Conservation (phyloP, 2,113 vertebrate genomes). For the Antechinus stuartii region DNA sequence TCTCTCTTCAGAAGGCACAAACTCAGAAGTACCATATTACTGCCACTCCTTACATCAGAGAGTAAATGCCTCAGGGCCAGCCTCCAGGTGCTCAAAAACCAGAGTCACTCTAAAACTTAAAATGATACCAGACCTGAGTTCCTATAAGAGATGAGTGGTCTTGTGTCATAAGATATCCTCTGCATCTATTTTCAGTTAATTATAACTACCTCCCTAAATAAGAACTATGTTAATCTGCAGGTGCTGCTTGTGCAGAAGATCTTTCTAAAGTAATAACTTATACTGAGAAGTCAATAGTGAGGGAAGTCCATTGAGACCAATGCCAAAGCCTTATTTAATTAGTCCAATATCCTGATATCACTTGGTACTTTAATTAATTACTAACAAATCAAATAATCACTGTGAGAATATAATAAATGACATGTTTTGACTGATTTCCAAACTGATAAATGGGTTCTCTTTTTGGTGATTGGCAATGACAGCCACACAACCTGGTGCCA, state of each 20-base stretch:
- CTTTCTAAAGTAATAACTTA: conserved; percentile 64
- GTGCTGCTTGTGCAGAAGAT: conserved; percentile 67
- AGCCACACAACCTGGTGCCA: not conserved
- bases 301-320: conserved; percentile 25
- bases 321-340: conserved; percentile 27
- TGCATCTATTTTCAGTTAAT: conserved; percentile 70
- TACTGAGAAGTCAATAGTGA: conserved; percentile 27
- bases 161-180: conserved; percentile 36
- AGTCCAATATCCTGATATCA: conserved; percentile 35
- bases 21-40: not conserved
- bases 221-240: conserved; percentile 72
- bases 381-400: conserved; percentile 54
- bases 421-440: conserved; percentile 69
- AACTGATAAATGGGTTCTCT: conserved; percentile 66
- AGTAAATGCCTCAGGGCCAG: not conserved
- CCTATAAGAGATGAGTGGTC: conserved; percentile 23
- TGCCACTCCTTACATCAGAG: not conserved
- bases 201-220: conserved; percentile 72
- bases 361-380: conserved; percentile 52
- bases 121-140: conserved; percentile 47
- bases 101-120: conserved; percentile 7
- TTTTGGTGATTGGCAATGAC: conserved; percentile 59
- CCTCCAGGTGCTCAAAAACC: not conserved
- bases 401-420: conserved; percentile 69
- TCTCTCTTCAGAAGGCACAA: not conserved